phyloP scores from a whole-genome alignment of 1,140 invertebrate species.

The Tribolium castaneum region DNA sequence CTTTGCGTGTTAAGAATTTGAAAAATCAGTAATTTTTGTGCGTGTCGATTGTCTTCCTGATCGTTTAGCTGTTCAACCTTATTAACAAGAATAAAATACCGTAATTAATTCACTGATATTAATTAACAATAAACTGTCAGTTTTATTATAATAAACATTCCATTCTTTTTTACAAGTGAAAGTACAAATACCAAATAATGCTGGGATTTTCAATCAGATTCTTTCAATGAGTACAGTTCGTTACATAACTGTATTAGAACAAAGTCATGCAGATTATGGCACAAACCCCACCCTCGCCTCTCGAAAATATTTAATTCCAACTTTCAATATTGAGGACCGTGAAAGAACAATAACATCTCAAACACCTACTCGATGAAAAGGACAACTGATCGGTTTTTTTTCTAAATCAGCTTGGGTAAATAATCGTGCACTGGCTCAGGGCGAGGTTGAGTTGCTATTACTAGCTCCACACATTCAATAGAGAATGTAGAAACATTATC shows the following conservation, averaged over 20 bases:
- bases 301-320: constrained; percentile 4
- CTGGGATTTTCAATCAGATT: not conserved
- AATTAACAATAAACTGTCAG: constrained; percentile 7
- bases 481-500: constrained; percentile 35
- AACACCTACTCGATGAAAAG: constrained; percentile 26
- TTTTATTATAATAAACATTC: constrained; percentile 2
- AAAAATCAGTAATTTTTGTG: not conserved
- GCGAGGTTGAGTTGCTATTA: constrained; percentile 22
- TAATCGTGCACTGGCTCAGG: constrained; percentile 29
- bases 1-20: too few species aligned
- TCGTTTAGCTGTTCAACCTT: not conserved
- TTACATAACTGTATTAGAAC: constrained; percentile 20
- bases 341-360: constrained; percentile 15
- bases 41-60: not conserved
- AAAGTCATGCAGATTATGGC: constrained; percentile 14
- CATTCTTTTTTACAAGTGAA: constrained; percentile 17
- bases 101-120: constrained; percentile 8
- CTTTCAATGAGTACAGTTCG: not conserved
- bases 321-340: constrained; percentile 18
- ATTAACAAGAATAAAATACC: constrained; percentile 4
- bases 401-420: not conserved
- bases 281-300: not conserved
- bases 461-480: constrained; percentile 22
- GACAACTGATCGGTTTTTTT: constrained; percentile 7
- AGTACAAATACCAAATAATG: constrained; percentile 2